Evolutionary conservation across 1,140 invertebrate genomes (phyloP).

Genomic region (Mamestra configurata): DNA sequence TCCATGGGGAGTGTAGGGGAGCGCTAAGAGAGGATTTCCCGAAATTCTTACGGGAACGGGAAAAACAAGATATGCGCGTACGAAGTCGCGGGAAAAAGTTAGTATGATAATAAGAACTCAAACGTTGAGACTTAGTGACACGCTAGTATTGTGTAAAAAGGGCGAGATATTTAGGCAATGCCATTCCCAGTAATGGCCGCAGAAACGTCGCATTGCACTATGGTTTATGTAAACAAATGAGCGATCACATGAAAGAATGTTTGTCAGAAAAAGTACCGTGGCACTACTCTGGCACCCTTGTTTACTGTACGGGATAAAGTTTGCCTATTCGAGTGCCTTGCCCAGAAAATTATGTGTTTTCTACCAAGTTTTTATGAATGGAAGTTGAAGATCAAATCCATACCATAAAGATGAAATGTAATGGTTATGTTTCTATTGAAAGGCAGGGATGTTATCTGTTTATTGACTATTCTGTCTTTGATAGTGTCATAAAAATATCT

Average conservation of each 20-base stretch:
- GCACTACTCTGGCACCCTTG: constrained; percentile 8
- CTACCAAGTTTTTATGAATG: constrained; percentile 2
- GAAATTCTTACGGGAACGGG: too few species aligned
- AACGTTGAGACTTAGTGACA: too few species aligned
- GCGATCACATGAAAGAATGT: constrained; percentile 18
- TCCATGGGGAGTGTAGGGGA: too few species aligned
- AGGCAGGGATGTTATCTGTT: neutral
- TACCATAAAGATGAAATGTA: neutral
- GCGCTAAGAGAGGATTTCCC: too few species aligned
- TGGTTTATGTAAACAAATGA: constrained; percentile 5
- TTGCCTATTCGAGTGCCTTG: neutral
- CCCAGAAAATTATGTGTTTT: constrained; percentile 1
- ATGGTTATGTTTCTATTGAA: neutral
- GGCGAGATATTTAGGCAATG: too few species aligned
- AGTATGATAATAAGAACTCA: too few species aligned
- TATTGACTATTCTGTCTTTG: neutral
- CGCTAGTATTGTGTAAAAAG: too few species aligned
- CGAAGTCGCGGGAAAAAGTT: too few species aligned
- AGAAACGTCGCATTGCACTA: neutral
- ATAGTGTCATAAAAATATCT: too few species aligned
- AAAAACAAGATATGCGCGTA: too few species aligned
- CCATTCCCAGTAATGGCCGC: too few species aligned
- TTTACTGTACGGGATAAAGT: constrained; percentile 10
- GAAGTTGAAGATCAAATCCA: neutral
- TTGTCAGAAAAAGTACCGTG: neutral